A percentile compares a stretch with the other conserved stretches of the same genome.
Evolutionary conservation across 2,888 invertebrate genomes (phyloP).

Genomic region (Cordylochernes scorpioides): DNA sequence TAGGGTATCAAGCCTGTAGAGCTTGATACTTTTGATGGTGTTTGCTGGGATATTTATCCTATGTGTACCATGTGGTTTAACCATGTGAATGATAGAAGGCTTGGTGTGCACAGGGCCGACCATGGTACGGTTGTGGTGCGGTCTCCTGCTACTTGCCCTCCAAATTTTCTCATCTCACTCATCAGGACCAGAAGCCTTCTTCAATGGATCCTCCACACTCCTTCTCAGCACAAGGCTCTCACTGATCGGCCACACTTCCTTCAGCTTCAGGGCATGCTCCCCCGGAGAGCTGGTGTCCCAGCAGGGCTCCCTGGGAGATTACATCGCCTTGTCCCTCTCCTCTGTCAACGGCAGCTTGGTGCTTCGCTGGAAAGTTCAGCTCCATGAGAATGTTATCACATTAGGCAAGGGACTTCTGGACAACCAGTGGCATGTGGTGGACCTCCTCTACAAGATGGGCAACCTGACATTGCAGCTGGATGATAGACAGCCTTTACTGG

Average conservation of each 20-base stretch:
- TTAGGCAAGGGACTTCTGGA: conserved; percentile 10
- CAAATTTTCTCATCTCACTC: too few relatives aligned
- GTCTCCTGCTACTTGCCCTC: too few relatives aligned
- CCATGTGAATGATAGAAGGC: too few relatives aligned
- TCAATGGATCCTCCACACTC: conserved; percentile 11
- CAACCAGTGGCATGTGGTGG: conserved; percentile 14
- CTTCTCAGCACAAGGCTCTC: conserved; percentile 8
- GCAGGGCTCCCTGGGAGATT: conserved; percentile 12
- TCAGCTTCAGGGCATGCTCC: conserved; percentile 15
- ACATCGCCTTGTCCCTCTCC: conserved; percentile 8
- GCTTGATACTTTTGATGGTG: too few relatives aligned
- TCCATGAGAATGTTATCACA: conserved; percentile 2
- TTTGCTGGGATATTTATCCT: too few relatives aligned
- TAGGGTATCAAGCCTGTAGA: too few relatives aligned
- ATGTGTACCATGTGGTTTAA: too few relatives aligned
- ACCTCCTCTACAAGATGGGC: conserved; percentile 9
- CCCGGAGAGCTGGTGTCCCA: conserved; percentile 13
- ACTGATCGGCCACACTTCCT: conserved; percentile 8
- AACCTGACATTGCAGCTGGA: conserved; percentile 6
- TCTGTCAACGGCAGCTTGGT: conserved; percentile 7
- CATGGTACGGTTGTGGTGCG: too few relatives aligned
- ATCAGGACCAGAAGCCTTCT: conserved; percentile 12
- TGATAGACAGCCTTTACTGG: conserved; percentile 3
- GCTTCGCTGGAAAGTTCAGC: conserved; percentile 9
- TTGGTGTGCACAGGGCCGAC: too few relatives aligned